Conservation (phyloP, 1,140 invertebrate species). For the Nebria ingens region DNA sequence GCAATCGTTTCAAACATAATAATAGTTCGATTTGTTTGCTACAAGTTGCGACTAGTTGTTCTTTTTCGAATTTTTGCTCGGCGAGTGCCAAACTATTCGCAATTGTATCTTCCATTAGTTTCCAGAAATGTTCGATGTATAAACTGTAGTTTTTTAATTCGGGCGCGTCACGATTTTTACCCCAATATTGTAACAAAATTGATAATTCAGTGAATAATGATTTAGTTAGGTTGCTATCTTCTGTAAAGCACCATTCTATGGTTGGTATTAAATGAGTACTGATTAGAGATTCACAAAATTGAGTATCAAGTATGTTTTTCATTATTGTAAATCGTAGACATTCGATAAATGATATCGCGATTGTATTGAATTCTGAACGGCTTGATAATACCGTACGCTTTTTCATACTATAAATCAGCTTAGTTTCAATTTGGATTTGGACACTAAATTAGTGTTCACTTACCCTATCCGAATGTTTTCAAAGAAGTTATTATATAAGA, state of each 20-base stretch:
- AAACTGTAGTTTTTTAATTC: slow-evolving; percentile 33
- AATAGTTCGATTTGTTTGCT: slow-evolving; percentile 29
- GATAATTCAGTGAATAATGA: slow-evolving; percentile 40
- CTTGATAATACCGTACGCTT: slow-evolving; percentile 40
- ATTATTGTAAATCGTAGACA: slow-evolving; percentile 54
- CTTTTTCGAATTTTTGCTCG: slow-evolving; percentile 15
- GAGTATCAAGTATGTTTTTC: slow-evolving; percentile 32
- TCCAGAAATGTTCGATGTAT: slow-evolving; percentile 44
- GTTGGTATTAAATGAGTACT: slow-evolving; percentile 37
- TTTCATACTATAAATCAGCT: slow-evolving; percentile 38
- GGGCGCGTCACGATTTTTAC: slow-evolving; percentile 34
- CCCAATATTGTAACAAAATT: slow-evolving; percentile 44
- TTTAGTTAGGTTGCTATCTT: slow-evolving; percentile 31
- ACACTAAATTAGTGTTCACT: slow-evolving; percentile 19
- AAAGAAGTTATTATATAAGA: slow-evolving; percentile 59
- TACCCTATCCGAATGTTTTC: slow-evolving; percentile 52
- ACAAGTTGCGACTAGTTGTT: slow-evolving; percentile 20
- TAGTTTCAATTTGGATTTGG: slow-evolving; percentile 12
- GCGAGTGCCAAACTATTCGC: slow-evolving; percentile 26
- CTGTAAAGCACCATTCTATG: slow-evolving; percentile 36
- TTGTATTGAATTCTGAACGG: slow-evolving; percentile 46
- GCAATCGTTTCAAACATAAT: slow-evolving; percentile 25
- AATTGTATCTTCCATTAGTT: slow-evolving; percentile 36
- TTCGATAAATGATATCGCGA: slow-evolving; percentile 55
- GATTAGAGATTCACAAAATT: slow-evolving; percentile 34